Conservation (phyloP, 2,797 vertebrate genomes). For the Philypnodon macrostomus region DNA sequence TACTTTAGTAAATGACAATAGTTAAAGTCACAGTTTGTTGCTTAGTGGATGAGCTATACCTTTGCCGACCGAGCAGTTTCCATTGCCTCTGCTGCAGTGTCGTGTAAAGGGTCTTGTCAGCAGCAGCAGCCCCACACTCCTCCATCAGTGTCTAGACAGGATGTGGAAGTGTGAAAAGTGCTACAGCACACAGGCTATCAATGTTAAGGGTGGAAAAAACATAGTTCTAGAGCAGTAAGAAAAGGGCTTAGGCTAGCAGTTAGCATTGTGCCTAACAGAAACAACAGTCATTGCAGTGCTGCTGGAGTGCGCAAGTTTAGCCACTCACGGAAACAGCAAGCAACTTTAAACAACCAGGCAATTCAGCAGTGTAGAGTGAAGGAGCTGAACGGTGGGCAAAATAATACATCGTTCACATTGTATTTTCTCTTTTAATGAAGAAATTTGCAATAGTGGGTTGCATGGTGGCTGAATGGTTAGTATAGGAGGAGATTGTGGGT, state of each 20-base stretch:
- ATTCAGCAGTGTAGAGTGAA: slow-evolving; percentile 1
- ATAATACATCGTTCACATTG: no score
- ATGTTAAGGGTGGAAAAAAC: background rate
- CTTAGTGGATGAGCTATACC: slow-evolving; percentile 9
- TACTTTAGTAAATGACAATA: slow-evolving; percentile 5
- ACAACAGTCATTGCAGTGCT: slow-evolving; percentile 2
- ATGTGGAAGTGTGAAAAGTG: slow-evolving; percentile 7
- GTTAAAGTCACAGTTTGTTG: slow-evolving; percentile 8
- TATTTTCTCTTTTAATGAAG: no score
- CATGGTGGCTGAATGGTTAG: no score
- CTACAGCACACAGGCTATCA: background rate
- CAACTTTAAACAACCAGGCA: background rate
- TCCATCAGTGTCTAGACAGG: slow-evolving; percentile 16
- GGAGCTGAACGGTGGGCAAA: background rate
- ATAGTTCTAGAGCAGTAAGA: background rate
- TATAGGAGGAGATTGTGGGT: no score
- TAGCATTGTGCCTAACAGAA: slow-evolving; percentile 5
- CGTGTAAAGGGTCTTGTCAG: slow-evolving; percentile 5
- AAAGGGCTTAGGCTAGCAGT: slow-evolving; percentile 9
- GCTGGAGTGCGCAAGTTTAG: slow-evolving; percentile 6
- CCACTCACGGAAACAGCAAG: background rate
- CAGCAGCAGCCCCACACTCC: background rate
- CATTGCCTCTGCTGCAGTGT: background rate
- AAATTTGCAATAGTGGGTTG: no score
- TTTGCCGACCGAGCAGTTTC: slow-evolving; percentile 6